Evolutionary conservation across 2,888 invertebrate genomes (phyloP).

Genomic region (Cosmia trapezina): DNA sequence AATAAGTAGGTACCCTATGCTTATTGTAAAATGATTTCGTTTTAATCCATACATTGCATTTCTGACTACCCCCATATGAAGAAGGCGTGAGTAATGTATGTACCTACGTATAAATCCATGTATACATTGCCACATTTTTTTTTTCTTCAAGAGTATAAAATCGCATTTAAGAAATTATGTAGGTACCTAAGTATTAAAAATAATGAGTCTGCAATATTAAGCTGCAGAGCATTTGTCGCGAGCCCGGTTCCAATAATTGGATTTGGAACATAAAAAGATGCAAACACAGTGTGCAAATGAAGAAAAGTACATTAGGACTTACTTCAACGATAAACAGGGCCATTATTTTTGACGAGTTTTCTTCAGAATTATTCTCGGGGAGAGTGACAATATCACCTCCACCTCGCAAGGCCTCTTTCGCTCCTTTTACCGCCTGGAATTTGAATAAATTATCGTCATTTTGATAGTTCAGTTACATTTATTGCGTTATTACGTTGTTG

Average conservation of each 20-base stretch:
- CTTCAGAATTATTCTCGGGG: neutral
- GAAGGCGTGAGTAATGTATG: too few relatives aligned
- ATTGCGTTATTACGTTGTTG: too few relatives aligned
- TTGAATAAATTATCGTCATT: neutral
- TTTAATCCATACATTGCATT: neutral
- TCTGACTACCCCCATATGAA: too few relatives aligned
- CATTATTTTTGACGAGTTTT: conserved; percentile 6
- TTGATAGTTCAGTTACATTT: too few relatives aligned
- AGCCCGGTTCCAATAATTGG: neutral
- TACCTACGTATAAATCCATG: too few relatives aligned
- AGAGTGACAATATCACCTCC: neutral
- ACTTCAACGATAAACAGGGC: conserved; percentile 37
- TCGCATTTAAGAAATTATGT: neutral
- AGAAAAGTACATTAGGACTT: conserved; percentile 5
- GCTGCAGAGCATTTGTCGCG: neutral
- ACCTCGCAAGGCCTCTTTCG: conserved; percentile 15
- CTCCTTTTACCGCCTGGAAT: conserved; percentile 31
- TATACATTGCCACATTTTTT: too few relatives aligned
- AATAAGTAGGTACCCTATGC: too few relatives aligned
- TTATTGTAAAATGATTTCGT: neutral
- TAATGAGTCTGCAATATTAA: neutral
- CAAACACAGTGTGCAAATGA: neutral
- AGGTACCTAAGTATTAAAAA: too few relatives aligned
- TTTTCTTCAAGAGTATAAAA: too few relatives aligned
- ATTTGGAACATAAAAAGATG: neutral